Evolutionary conservation across 2,797 vertebrate species (phyloP).

Genomic region (Pogoniulus pusillus): DNA sequence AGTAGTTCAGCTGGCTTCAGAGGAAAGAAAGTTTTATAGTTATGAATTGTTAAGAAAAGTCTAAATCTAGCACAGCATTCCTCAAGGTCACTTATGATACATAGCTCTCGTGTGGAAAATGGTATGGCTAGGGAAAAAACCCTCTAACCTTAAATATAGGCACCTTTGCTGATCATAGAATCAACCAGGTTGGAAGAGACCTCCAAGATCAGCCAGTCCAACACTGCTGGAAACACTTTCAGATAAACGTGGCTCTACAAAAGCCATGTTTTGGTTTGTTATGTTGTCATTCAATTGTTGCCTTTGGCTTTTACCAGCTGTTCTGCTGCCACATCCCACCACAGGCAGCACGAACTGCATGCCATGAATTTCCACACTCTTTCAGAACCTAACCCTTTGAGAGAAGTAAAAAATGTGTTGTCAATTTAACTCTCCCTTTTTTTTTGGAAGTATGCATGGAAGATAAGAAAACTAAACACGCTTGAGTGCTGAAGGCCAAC

Average conservation of each 20-base stretch:
- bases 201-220: too few species aligned
- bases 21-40: not conserved
- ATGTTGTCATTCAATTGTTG: not conserved
- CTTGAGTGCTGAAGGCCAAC: not conserved
- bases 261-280: not conserved
- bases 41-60: not conserved
- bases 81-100: not conserved
- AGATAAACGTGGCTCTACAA: not conserved
- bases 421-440: not conserved
- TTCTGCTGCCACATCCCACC: not conserved
- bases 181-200: too few species aligned
- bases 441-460: not conserved
- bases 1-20: not conserved
- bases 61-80: not conserved
- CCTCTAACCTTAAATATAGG: not conserved
- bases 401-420: not conserved
- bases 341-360: not conserved
- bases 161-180: too few species aligned
- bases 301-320: slow-evolving; percentile 22
- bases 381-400: not conserved
- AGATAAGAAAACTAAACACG: not conserved
- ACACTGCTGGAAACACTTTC: slow-evolving; percentile 55
- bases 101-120: not conserved
- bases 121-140: not conserved
- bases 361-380: rapidly evolving